phyloP scores from a whole-genome alignment of 2,113 vertebrate species.

The Typhlomys cinereus region DNA sequence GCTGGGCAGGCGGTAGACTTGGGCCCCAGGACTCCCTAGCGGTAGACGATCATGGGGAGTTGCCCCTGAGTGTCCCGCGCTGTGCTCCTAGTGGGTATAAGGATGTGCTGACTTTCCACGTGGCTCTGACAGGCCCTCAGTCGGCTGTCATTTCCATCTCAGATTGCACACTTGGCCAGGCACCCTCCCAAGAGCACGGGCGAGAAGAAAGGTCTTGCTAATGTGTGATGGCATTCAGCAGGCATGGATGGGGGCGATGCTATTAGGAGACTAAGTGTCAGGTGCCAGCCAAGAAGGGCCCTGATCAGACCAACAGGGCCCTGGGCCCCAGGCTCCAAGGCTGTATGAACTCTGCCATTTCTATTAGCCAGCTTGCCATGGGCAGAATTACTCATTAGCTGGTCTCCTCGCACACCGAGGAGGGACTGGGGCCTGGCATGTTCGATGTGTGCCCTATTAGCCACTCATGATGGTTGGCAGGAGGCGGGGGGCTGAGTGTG shows the following conservation, averaged over 20 bases:
- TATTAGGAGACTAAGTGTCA: conserved; percentile 89
- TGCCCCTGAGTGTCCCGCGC: conserved; percentile 81
- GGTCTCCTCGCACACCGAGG: conserved; percentile 83
- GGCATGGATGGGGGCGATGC: conserved; percentile 88
- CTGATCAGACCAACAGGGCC: conserved; percentile 89
- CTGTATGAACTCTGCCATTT: conserved; percentile 90
- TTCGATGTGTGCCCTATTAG: conserved; percentile 93
- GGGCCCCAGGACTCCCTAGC: conserved; percentile 43
- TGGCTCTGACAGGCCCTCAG: conserved; percentile 86
- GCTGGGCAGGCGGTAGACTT: conserved; percentile 70
- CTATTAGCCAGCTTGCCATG: conserved; percentile 87
- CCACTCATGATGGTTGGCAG: conserved; percentile 93
- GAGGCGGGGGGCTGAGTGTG: conserved; percentile 78
- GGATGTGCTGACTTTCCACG: conserved; percentile 88
- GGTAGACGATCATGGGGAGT: conserved; percentile 74
- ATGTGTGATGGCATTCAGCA: conserved; percentile 87
- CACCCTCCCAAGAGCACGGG: conserved; percentile 87
- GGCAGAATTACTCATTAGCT: conserved; percentile 88
- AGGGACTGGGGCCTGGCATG: conserved; percentile 83
- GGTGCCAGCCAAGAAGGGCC: conserved; percentile 86
- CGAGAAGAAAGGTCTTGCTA: conserved; percentile 86
- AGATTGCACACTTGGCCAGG: conserved; percentile 89
- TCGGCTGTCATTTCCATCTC: conserved; percentile 90
- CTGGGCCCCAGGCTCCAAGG: conserved; percentile 85
- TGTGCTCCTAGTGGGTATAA: conserved; percentile 86